A percentile compares a stretch with the other conserved stretches of the same genome.
Conservation (phyloP, 2,113 vertebrate species). For the Periophthalmodon schlosseri region DNA sequence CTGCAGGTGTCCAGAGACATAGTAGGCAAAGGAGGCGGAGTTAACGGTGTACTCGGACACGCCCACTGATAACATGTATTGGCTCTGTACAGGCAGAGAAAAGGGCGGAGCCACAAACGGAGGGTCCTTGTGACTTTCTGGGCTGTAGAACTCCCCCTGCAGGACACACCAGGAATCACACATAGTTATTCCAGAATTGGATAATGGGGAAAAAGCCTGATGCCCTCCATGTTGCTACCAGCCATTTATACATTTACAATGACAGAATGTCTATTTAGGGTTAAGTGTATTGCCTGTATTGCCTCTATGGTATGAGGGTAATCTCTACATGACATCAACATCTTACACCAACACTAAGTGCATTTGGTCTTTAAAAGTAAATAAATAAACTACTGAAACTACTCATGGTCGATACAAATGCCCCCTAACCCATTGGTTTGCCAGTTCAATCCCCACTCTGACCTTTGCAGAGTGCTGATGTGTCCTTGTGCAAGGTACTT, state of each 20-base stretch:
- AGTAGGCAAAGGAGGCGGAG: constrained; percentile 68
- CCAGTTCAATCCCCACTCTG: too few relatives aligned
- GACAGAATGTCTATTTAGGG: background rate
- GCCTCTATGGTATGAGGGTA: too few relatives aligned
- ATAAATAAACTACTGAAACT: too few relatives aligned
- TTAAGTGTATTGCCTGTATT: too few relatives aligned
- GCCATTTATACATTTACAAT: background rate
- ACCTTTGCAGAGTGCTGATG: too few relatives aligned
- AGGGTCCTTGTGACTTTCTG: constrained; percentile 45
- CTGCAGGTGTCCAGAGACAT: constrained; percentile 51
- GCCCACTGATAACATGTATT: constrained; percentile 70
- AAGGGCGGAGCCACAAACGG: constrained; percentile 68
- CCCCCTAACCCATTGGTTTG: too few relatives aligned
- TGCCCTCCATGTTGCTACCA: too few relatives aligned
- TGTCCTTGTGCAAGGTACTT: too few relatives aligned
- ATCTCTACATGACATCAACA: too few relatives aligned
- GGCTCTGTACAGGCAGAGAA: constrained; percentile 16
- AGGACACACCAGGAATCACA: background rate
- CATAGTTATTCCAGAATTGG: background rate
- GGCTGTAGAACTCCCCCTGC: constrained; percentile 71
- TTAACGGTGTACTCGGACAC: constrained; percentile 75
- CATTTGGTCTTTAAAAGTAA: too few relatives aligned
- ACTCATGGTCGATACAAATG: too few relatives aligned
- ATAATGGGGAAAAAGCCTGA: background rate
- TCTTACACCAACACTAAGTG: too few relatives aligned